Evolutionary conservation across 2,113 vertebrate genomes (phyloP), one percentile per base, ranked within the genome.

Genomic region (Oncorhynchus keta): DNA sequence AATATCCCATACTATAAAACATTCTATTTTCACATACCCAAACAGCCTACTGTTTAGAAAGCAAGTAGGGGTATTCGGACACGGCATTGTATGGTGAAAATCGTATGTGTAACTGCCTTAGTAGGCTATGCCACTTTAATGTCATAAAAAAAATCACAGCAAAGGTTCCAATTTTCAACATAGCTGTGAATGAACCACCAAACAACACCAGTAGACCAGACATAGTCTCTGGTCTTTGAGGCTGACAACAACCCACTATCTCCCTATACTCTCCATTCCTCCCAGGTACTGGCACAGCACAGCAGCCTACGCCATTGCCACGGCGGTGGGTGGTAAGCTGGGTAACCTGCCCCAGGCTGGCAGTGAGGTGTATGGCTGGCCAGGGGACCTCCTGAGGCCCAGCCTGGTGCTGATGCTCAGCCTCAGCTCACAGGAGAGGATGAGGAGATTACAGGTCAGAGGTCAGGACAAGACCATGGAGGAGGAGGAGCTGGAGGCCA

Each of bases 211-310:
- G 62, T 14, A 26, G 26, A 13, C 24, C 39, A 45, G 39, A 45
- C 9, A 45, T 45, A 12, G 39, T 45, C 39, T 45, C 9, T 11
- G 39, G 39, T 12, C 39, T 45, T 45, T 45, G 39, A 45, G 39
- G 39, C 39, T 45, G 9, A 45, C 62, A 65, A 65, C 62, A 2
- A 9, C 14, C 9, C 26, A 26, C 24, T 14, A 26, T 65, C 22
- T 32, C 28, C 28, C 6, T 1, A 30, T 5, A 26, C 67, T 35
- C 6, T 75, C 73, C 39, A 71, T 7, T 69, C 80, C 66, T 72
- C 68, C 22, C 18, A 98, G 97, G 87, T 98, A 94, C 78, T 98
- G 97, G 97, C 97, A 98, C 83, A 99, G 97, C 90, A 98, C 97
- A 0, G 96, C 96, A 49, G 93, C 97, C 2, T 98, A 99, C 1